Evolutionary conservation across 2,113 vertebrate genomes (phyloP).

Genomic region (Leucosticte australis): DNA sequence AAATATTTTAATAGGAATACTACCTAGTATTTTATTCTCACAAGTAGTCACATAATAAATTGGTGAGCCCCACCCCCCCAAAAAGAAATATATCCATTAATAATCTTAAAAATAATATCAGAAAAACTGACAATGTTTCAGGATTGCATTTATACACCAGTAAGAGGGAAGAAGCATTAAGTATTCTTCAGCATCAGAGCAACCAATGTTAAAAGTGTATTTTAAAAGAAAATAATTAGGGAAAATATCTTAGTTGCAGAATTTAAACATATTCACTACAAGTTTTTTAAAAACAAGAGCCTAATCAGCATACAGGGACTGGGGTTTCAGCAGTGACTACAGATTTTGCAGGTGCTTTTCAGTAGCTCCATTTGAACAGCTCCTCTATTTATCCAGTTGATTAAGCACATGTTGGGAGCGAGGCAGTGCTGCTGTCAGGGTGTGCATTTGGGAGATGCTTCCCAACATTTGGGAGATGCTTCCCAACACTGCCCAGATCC

Average conservation of each 20-base stretch:
- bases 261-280: constrained; percentile 13
- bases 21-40: background rate
- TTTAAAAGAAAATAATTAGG: constrained; percentile 1
- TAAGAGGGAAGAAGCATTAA: background rate
- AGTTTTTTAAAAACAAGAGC: constrained; percentile 30
- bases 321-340: constrained; percentile 19
- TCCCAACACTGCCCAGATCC: background rate
- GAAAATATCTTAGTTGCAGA: constrained; percentile 5
- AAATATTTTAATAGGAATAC: background rate
- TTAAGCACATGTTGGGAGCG: background rate
- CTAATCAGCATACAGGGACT: constrained; percentile 18
- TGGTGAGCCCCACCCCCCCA: background rate
- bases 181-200: background rate
- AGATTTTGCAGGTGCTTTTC: constrained; percentile 37
- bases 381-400: background rate
- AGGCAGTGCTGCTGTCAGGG: background rate
- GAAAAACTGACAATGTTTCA: background rate
- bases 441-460: background rate
- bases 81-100: background rate
- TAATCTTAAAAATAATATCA: background rate
- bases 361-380: background rate
- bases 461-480: background rate
- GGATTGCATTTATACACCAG: background rate
- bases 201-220: background rate
- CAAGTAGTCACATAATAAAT: background rate